These are phyloP conservation scores for Drosophila yakuba DNA, from an alignment of 1,140 invertebrate species.

Conservation along the genomic window DNA sequence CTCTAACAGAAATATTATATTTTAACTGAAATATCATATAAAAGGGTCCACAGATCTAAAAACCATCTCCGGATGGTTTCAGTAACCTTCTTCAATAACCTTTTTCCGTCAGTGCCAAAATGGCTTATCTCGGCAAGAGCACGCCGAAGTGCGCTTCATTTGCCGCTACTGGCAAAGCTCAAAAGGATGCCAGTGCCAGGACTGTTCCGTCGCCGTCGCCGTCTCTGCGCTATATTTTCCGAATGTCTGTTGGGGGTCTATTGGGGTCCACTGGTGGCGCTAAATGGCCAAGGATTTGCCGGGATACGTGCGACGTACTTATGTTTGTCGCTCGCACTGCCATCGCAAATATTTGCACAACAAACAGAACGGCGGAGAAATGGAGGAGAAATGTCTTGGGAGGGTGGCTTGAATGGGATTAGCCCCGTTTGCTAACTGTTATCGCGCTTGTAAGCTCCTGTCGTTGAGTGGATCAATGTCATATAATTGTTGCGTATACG, in stretches of 20 bases:
- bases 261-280: conserved; percentile 53
- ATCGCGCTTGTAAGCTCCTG: conserved; percentile 77
- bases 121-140: conserved; percentile 72
- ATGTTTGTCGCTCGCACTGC: conserved; percentile 75
- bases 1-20: too few species aligned
- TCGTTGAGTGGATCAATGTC: conserved; percentile 58
- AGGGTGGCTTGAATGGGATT: conserved; percentile 60
- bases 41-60: too few species aligned
- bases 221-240: neutral
- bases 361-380: conserved; percentile 34
- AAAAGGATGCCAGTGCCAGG: conserved; percentile 60
- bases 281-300: conserved; percentile 76
- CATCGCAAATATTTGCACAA: conserved; percentile 75
- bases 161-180: conserved; percentile 62
- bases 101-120: conserved; percentile 5
- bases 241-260: conserved; percentile 5
- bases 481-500: conserved; percentile 66
- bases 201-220: neutral
- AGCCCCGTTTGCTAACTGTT: conserved; percentile 76
- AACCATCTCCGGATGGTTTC: too few species aligned
- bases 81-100: neutral
- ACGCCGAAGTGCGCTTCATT: conserved; percentile 76
- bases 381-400: conserved; percentile 8
- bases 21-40: too few species aligned
- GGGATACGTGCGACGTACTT: conserved; percentile 65